Conservation (phyloP, 2,113 vertebrate genomes). For the Emydocephalus ijimae region DNA sequence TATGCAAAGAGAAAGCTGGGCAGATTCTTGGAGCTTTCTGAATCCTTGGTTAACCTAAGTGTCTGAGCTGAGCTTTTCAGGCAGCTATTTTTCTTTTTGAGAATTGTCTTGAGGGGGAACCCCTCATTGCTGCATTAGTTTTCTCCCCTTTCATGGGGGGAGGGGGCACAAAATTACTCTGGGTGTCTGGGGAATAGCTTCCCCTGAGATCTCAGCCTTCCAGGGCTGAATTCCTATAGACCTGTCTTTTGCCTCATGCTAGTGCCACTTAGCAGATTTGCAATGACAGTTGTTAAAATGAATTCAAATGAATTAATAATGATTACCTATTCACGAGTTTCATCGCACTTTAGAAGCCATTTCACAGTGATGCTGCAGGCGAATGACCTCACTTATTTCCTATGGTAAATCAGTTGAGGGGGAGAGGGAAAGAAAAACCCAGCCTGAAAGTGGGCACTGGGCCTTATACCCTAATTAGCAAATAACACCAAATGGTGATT, state of each 20-base stretch:
- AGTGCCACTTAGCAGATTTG: not conserved
- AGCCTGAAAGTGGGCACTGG: not conserved
- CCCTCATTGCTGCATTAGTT: not conserved
- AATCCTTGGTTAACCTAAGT: too few species aligned
- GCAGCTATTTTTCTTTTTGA: not conserved
- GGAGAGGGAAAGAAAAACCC: rapidly evolving
- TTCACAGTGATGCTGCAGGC: constrained; percentile 16
- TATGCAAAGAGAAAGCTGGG: not conserved
- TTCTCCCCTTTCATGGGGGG: not conserved
- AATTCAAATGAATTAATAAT: constrained; percentile 35
- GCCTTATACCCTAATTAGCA: not conserved
- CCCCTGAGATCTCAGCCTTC: not conserved
- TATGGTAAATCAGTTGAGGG: constrained; percentile 4
- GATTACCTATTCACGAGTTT: constrained; percentile 15
- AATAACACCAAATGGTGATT: not conserved
- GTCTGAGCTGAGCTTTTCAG: not conserved
- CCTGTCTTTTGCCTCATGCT: not conserved
- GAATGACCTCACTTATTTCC: not conserved
- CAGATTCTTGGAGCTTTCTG: not conserved
- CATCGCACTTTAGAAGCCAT: constrained; percentile 17
- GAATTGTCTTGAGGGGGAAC: not conserved
- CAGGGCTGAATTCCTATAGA: constrained; percentile 3
- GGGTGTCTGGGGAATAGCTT: not conserved
- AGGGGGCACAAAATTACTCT: not conserved
- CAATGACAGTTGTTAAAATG: constrained; percentile 24